Evolutionary conservation across 2,888 invertebrate genomes (phyloP).

Genomic region (Pandemis heparana): DNA sequence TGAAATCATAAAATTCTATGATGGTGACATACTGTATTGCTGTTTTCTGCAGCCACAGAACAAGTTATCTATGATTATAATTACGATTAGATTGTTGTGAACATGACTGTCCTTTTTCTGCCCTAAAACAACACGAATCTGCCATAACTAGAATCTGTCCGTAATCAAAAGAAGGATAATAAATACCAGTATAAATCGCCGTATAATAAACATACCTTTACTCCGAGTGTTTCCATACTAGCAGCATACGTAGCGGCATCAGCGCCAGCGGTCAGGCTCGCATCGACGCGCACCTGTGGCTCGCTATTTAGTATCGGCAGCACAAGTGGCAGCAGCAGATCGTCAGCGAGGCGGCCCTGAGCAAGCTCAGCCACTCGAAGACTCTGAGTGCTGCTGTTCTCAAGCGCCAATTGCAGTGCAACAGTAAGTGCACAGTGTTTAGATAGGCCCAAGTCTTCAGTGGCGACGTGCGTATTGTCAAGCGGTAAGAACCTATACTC

Average conservation of each 20-base stretch:
- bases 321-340: conserved; percentile 87
- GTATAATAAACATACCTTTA: conserved; percentile 87
- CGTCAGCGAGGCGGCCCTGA: conserved; percentile 87
- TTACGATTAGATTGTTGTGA: too few relatives aligned
- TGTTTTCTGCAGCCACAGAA: too few relatives aligned
- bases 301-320: conserved; percentile 89
- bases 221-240: conserved; percentile 85
- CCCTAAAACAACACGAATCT: too few relatives aligned
- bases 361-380: conserved; percentile 90
- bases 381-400: conserved; percentile 90
- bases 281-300: conserved; percentile 89
- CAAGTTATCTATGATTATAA: too few relatives aligned
- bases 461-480: conserved; percentile 73
- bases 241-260: conserved; percentile 80
- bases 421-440: conserved; percentile 88
- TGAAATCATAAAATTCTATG: too few relatives aligned
- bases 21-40: too few relatives aligned
- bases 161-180: too few relatives aligned
- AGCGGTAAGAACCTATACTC: conserved; percentile 93
- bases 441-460: conserved; percentile 86
- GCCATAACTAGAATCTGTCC: too few relatives aligned
- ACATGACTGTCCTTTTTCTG: too few relatives aligned
- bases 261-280: conserved; percentile 74
- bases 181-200: too few relatives aligned
- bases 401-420: conserved; percentile 90